A percentile compares a stretch with the other conserved stretches of the same genome.
These are phyloP conservation scores for Chloroceryle inda DNA, from an alignment of 2,797 vertebrate species.

Conservation along the genomic window DNA sequence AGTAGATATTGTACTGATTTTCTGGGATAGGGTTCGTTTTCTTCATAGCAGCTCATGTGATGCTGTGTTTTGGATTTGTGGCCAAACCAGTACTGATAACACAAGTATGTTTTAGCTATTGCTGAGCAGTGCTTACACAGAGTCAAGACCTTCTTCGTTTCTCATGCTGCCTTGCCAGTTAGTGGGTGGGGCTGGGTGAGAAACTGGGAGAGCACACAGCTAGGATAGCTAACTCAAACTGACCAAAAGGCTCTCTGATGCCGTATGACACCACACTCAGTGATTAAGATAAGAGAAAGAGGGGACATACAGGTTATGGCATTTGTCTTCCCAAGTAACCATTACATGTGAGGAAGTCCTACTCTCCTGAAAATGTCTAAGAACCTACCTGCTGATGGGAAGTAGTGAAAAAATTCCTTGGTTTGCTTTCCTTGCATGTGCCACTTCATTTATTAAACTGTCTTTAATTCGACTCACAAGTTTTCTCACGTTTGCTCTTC, in stretches of 20 bases:
- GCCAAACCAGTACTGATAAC: background rate
- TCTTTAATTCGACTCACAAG: rapidly evolving
- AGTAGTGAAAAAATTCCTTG: background rate
- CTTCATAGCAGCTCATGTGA: background rate
- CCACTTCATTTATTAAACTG: background rate
- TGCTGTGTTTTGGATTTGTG: background rate
- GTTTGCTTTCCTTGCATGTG: background rate
- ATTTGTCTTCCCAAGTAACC: background rate
- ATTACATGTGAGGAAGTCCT: background rate
- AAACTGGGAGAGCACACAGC: background rate
- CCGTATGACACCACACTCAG: background rate
- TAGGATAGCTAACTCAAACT: background rate
- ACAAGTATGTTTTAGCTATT: background rate
- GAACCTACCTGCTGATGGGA: background rate
- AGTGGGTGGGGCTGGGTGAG: background rate
- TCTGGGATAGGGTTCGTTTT: background rate
- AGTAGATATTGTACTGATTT: background rate
- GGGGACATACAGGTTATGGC: background rate
- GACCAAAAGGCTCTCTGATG: background rate
- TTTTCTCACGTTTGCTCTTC: background rate
- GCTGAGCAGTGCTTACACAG: background rate
- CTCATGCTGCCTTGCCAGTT: rapidly evolving
- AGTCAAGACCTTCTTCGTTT: background rate
- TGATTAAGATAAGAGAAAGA: background rate
- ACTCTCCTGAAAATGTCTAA: background rate